phyloP scores from a whole-genome alignment of 2,113 vertebrate genomes.

The Muntiacus reevesi region DNA sequence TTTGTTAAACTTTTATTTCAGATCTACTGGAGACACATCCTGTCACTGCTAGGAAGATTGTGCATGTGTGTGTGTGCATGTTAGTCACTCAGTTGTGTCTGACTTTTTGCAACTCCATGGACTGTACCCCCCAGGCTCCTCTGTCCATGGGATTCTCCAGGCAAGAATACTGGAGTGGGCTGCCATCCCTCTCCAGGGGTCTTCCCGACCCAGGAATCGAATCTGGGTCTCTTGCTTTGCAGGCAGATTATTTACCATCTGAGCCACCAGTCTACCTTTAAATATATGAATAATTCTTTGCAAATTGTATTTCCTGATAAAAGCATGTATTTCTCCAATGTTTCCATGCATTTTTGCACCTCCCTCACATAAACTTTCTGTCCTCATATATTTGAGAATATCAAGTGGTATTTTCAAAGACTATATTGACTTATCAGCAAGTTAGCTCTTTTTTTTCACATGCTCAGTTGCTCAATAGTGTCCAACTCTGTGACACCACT shows the following conservation, averaged over 20 bases:
- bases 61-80: background rate
- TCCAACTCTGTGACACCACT: background rate
- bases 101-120: background rate
- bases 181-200: background rate
- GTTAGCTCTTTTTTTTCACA: background rate
- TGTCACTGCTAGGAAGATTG: background rate
- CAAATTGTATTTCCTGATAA: background rate
- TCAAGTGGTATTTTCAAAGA: background rate
- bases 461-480: background rate
- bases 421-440: background rate
- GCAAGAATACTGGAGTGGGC: background rate
- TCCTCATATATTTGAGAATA: background rate
- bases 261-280: background rate
- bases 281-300: background rate
- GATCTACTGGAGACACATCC: background rate
- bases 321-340: background rate
- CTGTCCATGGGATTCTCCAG: background rate
- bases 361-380: background rate
- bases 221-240: background rate
- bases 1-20: conserved; percentile 30
- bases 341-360: background rate
- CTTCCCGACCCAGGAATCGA: background rate
- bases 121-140: background rate
- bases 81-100: background rate
- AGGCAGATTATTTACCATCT: background rate